Conservation (phyloP, 2,888 invertebrate genomes). For the Caenorhabditis panamensis region DNA sequence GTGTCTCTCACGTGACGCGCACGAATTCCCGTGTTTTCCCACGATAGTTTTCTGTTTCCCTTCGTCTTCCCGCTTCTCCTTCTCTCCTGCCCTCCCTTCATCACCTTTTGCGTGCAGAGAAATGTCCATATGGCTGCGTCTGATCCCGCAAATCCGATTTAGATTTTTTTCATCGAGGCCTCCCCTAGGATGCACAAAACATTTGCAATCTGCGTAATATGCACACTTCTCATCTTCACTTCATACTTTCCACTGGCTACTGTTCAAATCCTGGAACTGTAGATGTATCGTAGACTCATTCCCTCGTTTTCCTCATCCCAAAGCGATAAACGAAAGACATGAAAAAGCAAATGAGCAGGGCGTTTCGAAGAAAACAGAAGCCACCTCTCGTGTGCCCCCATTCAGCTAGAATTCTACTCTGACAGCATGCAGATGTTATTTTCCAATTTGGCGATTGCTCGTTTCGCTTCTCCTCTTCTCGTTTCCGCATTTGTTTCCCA, state of each 20-base stretch:
- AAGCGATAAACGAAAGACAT: not conserved
- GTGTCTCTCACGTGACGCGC: conserved; percentile 10
- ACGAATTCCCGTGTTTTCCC: conserved; percentile 16
- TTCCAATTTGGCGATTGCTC: conserved; percentile 37
- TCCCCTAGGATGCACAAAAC: conserved; percentile 1
- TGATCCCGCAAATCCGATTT: conserved; percentile 37
- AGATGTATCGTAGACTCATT: not conserved
- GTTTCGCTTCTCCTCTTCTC: conserved; percentile 20
- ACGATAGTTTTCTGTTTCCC: conserved; percentile 1
- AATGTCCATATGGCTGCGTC: conserved; percentile 12
- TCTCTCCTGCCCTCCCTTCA: not conserved
- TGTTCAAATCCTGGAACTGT: no score
- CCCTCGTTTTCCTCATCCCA: not conserved
- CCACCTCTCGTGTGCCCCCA: not conserved
- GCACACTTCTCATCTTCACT: conserved; percentile 9
- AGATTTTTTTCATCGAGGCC: conserved; percentile 12
- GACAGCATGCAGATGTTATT: conserved; percentile 30
- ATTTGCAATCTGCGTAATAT: conserved; percentile 15
- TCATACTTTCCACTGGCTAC: not conserved
- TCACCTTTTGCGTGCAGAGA: conserved; percentile 3
- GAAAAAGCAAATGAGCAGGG: conserved; percentile 1
- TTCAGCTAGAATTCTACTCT: conserved; percentile 13
- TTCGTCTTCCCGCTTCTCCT: not conserved
- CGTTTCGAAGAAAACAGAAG: conserved; percentile 20
- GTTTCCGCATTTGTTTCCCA: conserved; percentile 30